A percentile compares a stretch with the other conserved stretches of the same genome.
phyloP scores from a whole-genome alignment of 2,888 invertebrate genomes.

The Drosophila meridiana region DNA sequence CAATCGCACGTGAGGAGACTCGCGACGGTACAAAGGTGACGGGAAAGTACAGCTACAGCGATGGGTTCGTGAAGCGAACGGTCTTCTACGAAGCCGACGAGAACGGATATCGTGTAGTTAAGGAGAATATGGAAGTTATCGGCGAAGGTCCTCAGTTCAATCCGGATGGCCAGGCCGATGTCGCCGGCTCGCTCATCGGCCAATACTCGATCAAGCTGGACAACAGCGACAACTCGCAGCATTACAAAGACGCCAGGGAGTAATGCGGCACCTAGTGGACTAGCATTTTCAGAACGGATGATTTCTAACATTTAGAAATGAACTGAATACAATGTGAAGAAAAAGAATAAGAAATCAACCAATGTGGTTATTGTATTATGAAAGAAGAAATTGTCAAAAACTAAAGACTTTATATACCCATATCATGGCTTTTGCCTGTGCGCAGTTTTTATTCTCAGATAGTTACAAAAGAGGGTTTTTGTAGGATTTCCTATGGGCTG shows the following conservation, averaged over 20 bases:
- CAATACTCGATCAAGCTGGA: slow-evolving; percentile 85
- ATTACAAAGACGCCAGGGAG: slow-evolving; percentile 77
- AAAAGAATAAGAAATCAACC: slow-evolving; percentile 11
- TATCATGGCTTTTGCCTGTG: not conserved
- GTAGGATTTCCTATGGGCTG: too few species aligned
- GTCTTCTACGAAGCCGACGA: slow-evolving; percentile 88
- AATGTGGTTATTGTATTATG: slow-evolving; percentile 38
- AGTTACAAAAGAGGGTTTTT: too few species aligned
- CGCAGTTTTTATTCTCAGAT: not conserved
- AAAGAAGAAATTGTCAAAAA: slow-evolving; percentile 17
- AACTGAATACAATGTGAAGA: slow-evolving; percentile 74
- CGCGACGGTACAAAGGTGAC: slow-evolving; percentile 83
- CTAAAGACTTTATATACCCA: not conserved
- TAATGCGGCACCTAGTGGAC: slow-evolving; percentile 23
- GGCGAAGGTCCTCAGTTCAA: slow-evolving; percentile 86
- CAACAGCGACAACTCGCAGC: slow-evolving; percentile 82
- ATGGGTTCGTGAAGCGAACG: slow-evolving; percentile 87
- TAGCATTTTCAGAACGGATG: slow-evolving; percentile 25
- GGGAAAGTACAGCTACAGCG: slow-evolving; percentile 87
- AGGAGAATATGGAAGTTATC: slow-evolving; percentile 85
- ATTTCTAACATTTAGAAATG: slow-evolving; percentile 83
- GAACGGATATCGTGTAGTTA: slow-evolving; percentile 87
- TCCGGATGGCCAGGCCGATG: slow-evolving; percentile 85
- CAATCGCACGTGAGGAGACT: slow-evolving; percentile 83
- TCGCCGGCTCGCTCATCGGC: slow-evolving; percentile 85